Conservation (phyloP, 2,888 invertebrate genomes). For the Drosophila neutralis region DNA sequence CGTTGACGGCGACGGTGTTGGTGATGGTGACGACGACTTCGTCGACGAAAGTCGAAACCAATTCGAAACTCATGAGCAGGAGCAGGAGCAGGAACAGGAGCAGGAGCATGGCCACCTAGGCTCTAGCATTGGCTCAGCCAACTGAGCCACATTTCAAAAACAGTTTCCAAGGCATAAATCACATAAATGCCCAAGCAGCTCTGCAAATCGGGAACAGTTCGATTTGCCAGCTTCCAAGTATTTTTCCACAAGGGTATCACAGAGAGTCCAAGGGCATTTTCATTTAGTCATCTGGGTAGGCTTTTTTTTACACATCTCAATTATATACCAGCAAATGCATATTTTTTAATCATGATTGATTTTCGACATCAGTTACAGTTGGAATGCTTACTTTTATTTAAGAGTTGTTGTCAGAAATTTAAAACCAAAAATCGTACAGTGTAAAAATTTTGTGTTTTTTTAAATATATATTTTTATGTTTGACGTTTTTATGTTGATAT, state of each 20-base stretch:
- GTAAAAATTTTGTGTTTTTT: neutral
- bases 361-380: neutral
- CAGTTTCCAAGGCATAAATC: conserved; percentile 79
- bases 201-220: conserved; percentile 60
- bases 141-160: conserved; percentile 77
- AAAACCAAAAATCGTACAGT: neutral
- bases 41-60: conserved; percentile 50
- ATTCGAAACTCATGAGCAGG: conserved; percentile 50
- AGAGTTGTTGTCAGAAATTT: neutral
- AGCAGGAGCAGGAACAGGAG: conserved; percentile 24
- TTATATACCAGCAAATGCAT: neutral
- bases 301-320: neutral
- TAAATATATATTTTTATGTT: neutral
- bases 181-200: conserved; percentile 69
- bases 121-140: conserved; percentile 31
- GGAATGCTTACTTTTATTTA: neutral
- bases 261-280: neutral
- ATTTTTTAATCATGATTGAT: neutral
- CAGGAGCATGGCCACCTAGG: conserved; percentile 40
- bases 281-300: neutral
- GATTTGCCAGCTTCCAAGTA: conserved; percentile 66
- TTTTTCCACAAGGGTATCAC: conserved; percentile 8
- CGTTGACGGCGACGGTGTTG: conserved; percentile 7
- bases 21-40: conserved; percentile 38
- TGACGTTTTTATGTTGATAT: no score